Conservation (phyloP, 1,140 invertebrate genomes). For the Pygmarrhopalites habei region DNA sequence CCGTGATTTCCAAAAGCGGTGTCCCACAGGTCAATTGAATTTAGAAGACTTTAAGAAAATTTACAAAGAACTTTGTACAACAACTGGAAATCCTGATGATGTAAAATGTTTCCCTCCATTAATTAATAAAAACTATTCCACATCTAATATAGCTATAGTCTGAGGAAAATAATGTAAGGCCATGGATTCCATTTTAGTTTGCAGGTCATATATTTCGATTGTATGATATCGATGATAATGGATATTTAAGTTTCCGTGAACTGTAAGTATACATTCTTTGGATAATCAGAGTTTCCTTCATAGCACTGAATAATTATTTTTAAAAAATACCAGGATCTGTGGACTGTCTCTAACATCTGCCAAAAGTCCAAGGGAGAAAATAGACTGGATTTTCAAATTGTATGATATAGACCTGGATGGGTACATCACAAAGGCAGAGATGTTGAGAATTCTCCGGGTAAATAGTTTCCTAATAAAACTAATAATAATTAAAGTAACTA, state of each 20-base stretch:
- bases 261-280: too few species aligned
- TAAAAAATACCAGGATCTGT: too few species aligned
- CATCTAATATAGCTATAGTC: not conserved
- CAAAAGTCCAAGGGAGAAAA: not conserved
- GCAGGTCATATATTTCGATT: not conserved
- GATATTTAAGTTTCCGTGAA: slow-evolving; percentile 2
- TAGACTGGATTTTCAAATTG: slow-evolving; percentile 7
- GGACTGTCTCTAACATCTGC: not conserved
- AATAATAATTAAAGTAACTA: not conserved
- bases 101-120: too few species aligned
- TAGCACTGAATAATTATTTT: too few species aligned
- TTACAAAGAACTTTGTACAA: not conserved
- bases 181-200: not conserved
- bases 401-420: slow-evolving; percentile 8
- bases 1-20: not conserved
- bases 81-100: not conserved
- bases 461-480: not conserved
- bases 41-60: slow-evolving; percentile 8
- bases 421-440: not conserved
- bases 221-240: not conserved
- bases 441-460: not conserved
- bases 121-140: not conserved
- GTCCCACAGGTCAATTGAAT: not conserved
- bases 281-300: too few species aligned
- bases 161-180: not conserved